Percentiles rank a stretch among this genome's conserved stretches.
Evolutionary conservation across 2,113 vertebrate genomes (phyloP).

Genomic region (Muntiacus muntjak): DNA sequence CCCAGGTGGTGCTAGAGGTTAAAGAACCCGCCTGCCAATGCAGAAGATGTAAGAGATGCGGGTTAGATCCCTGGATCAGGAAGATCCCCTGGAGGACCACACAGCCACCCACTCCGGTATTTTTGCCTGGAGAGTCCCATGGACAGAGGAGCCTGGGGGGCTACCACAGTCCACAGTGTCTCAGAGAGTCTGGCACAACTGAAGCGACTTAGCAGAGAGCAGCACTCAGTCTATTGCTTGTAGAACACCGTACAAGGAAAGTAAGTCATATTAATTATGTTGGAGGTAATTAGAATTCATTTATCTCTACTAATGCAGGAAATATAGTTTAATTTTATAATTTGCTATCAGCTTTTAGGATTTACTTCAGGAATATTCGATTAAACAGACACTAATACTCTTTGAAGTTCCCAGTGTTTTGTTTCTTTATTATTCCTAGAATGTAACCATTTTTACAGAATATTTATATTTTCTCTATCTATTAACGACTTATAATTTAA

Average conservation of each 20-base stretch:
- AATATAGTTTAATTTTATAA: neutral
- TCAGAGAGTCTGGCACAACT: neutral
- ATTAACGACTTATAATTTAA: neutral
- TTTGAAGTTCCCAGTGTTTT: neutral
- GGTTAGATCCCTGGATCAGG: neutral
- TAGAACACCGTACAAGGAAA: neutral
- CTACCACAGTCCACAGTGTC: neutral
- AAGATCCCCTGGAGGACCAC: neutral
- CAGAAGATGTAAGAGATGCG: neutral
- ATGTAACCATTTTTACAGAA: neutral
- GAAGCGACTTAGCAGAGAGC: neutral
- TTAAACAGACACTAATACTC: neutral
- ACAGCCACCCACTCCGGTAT: neutral
- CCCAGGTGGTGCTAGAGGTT: neutral
- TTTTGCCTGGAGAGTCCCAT: neutral
- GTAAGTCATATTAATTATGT: neutral
- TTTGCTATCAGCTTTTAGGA: neutral
- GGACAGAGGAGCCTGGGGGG: neutral
- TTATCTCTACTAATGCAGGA: neutral
- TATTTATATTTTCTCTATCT: neutral
- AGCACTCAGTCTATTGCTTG: neutral
- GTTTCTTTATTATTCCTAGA: neutral
- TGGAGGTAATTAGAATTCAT: neutral
- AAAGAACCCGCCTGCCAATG: neutral
- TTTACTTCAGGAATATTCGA: constrained; percentile 7